A percentile compares a stretch with the other conserved stretches of the same genome.
phyloP scores from a whole-genome alignment of 2,113 vertebrate species.

The Platysteira castanea region DNA sequence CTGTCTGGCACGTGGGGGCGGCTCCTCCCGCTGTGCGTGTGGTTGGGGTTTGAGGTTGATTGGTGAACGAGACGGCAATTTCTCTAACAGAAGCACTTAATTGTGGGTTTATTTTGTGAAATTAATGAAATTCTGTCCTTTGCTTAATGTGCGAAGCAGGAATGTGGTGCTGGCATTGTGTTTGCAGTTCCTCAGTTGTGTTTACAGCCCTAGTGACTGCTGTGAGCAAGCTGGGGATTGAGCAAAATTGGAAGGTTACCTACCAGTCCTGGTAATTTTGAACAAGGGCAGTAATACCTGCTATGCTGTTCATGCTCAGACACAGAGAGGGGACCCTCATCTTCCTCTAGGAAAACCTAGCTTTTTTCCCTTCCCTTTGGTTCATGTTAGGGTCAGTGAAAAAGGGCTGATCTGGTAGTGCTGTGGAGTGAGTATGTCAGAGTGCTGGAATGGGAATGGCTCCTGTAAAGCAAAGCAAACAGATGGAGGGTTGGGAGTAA shows the following conservation, averaged over 20 bases:
- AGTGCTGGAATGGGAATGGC: background rate
- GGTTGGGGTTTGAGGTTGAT: background rate
- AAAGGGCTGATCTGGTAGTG: background rate
- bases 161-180: conserved; percentile 62
- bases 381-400: background rate
- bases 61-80: background rate
- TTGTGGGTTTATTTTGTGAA: conserved; percentile 37
- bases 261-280: background rate
- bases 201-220: background rate
- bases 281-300: background rate
- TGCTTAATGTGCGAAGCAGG: conserved; percentile 76
- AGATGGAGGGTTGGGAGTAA: background rate
- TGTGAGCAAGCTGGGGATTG: background rate
- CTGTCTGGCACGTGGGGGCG: background rate
- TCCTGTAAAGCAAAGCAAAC: background rate
- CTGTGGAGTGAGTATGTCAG: background rate
- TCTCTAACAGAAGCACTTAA: conserved; percentile 1
- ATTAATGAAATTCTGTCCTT: conserved; percentile 57
- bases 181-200: conserved; percentile 71
- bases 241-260: background rate
- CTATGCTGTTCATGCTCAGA: background rate
- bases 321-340: background rate
- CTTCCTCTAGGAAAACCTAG: background rate
- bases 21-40: background rate
- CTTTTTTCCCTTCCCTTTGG: background rate